Conservation (phyloP, 2,113 vertebrate species). For the Okapia johnstoni region DNA sequence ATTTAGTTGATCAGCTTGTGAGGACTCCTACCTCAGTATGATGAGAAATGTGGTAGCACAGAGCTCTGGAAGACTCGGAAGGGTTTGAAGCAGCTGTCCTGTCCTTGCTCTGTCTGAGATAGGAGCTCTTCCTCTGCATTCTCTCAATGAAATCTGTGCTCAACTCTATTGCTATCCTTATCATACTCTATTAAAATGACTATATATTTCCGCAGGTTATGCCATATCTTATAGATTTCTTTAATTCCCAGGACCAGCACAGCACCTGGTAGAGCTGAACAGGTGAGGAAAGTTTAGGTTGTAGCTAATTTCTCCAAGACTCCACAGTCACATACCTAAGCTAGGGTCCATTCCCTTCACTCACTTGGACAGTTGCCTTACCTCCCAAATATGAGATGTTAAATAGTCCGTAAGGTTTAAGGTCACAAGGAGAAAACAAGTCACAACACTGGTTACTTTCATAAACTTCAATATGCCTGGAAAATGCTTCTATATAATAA, state of each 20-base stretch:
- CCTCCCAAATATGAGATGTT: not conserved
- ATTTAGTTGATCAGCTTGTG: not conserved
- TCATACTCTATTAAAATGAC: not conserved
- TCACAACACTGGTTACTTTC: not conserved
- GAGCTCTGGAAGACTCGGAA: not conserved
- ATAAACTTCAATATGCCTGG: not conserved
- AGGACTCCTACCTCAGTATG: not conserved
- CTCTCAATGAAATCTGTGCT: not conserved
- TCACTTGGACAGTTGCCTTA: not conserved
- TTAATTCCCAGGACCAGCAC: not conserved
- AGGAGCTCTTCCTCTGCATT: not conserved
- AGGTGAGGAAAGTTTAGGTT: not conserved
- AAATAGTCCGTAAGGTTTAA: not conserved
- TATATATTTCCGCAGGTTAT: not conserved
- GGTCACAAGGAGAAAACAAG: not conserved
- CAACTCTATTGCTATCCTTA: not conserved
- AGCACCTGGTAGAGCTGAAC: not conserved
- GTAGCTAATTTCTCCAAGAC: not conserved
- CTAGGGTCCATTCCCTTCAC: not conserved
- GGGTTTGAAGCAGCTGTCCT: not conserved
- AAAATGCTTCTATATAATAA: not conserved
- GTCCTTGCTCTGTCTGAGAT: not conserved
- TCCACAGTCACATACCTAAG: not conserved
- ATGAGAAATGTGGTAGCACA: not conserved
- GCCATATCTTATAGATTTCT: not conserved